phyloP scores from a whole-genome alignment of 2,888 invertebrate species.

The Cecidostiba fungosa region DNA sequence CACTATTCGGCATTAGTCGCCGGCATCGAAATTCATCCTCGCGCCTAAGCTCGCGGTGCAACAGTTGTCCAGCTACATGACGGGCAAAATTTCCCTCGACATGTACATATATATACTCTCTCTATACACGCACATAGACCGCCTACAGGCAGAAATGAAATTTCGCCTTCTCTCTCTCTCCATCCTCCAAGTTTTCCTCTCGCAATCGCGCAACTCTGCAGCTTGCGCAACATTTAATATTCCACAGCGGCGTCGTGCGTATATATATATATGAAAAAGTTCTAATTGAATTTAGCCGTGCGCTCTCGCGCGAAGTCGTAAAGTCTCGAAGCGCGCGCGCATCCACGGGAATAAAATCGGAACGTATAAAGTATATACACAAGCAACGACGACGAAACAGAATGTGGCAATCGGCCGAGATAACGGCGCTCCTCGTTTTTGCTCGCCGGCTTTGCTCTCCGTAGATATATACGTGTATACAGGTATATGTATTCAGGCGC shows the following conservation, averaged over 20 bases:
- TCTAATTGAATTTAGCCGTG: conserved; percentile 44
- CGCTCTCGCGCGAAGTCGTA: conserved; percentile 28
- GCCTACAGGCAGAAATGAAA: background rate
- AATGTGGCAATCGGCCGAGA: conserved; percentile 30
- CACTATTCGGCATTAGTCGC: background rate
- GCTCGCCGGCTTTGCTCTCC: background rate
- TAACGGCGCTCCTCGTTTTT: conserved; percentile 33
- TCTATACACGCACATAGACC: background rate
- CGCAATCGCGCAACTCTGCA: background rate
- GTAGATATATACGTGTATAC: background rate
- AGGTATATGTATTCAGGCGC: background rate
- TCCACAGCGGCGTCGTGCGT: background rate
- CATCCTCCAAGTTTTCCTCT: background rate
- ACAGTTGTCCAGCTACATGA: conserved; percentile 9
- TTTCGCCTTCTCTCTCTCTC: background rate
- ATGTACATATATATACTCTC: background rate
- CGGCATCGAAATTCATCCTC: background rate
- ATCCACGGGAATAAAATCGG: background rate
- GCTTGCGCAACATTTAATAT: conserved; percentile 46
- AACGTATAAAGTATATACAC: background rate
- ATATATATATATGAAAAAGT: conserved; percentile 36
- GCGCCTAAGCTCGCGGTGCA: background rate
- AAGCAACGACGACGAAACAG: conserved; percentile 15
- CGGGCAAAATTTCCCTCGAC: background rate
- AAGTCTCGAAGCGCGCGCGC: background rate